A percentile compares a stretch with the other conserved stretches of the same genome.
Evolutionary conservation across 2,888 invertebrate species (phyloP).

Genomic region (Nemoura dubitans): DNA sequence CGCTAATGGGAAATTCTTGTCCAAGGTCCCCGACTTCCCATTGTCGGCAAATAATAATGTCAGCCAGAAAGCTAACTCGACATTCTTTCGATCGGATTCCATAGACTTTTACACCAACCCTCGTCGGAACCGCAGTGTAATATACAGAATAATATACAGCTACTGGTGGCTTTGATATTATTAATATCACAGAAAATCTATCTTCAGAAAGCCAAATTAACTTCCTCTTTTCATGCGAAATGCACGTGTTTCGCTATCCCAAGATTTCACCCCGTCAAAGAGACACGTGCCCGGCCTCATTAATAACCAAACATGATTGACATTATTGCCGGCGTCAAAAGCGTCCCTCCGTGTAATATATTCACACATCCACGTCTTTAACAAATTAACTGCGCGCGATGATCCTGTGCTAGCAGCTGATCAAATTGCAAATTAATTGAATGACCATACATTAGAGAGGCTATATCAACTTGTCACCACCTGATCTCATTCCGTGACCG

Average conservation of each 20-base stretch:
- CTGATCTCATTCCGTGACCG: background rate
- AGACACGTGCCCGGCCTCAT: background rate
- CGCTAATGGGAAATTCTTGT: conserved; percentile 12
- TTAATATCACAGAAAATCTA: background rate
- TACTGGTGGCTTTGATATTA: background rate
- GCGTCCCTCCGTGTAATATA: background rate
- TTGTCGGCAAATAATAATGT: background rate
- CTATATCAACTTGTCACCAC: background rate
- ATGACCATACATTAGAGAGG: background rate
- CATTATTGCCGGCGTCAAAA: background rate
- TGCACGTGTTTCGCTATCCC: background rate
- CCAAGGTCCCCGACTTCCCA: background rate
- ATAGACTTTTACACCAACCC: conserved; percentile 2
- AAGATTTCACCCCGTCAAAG: background rate
- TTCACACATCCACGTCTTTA: background rate
- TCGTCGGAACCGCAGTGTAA: background rate
- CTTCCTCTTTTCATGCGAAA: background rate
- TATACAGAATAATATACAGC: background rate
- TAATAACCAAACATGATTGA: background rate
- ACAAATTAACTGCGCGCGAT: background rate
- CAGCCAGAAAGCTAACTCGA: background rate
- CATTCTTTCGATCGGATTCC: background rate
- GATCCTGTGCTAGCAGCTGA: background rate
- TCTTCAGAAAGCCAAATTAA: background rate
- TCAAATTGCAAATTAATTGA: conserved; percentile 12